Percentiles rank a stretch among this genome's conserved stretches.
phyloP scores from a whole-genome alignment of 2,113 vertebrate genomes.

The Papio anubis region DNA sequence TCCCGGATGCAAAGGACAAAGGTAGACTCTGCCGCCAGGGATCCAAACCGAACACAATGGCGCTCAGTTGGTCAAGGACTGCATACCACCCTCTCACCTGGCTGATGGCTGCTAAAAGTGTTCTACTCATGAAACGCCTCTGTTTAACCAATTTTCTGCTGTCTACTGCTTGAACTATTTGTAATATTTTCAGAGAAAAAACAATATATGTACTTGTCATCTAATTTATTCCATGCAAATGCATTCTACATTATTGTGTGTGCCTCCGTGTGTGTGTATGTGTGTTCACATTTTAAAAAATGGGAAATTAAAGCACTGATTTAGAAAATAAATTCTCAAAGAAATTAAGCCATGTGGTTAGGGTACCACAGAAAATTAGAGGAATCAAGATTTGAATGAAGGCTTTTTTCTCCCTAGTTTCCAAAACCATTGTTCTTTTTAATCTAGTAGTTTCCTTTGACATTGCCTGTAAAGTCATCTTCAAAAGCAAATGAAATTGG shows the following conservation, averaged over 20 bases:
- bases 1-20: conserved; percentile 36
- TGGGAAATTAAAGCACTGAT: neutral
- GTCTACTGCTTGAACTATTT: rapidly evolving
- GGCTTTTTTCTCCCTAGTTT: neutral
- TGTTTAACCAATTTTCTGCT: rapidly evolving
- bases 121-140: rapidly evolving
- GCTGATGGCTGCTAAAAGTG: rapidly evolving
- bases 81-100: too few species aligned
- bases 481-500: neutral
- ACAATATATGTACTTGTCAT: neutral
- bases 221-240: rapidly evolving
- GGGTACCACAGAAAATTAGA: neutral
- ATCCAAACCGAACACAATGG: neutral
- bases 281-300: neutral
- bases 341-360: neutral
- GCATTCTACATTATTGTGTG: rapidly evolving
- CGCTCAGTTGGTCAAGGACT: too few species aligned
- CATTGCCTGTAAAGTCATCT: neutral
- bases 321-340: neutral
- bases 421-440: neutral
- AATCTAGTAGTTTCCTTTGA: neutral
- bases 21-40: conserved; percentile 19
- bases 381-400: neutral
- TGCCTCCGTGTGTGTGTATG: neutral
- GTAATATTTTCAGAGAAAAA: neutral